phyloP scores from a whole-genome alignment of 2,888 invertebrate genomes.

The Steinernema hermaphroditum region DNA sequence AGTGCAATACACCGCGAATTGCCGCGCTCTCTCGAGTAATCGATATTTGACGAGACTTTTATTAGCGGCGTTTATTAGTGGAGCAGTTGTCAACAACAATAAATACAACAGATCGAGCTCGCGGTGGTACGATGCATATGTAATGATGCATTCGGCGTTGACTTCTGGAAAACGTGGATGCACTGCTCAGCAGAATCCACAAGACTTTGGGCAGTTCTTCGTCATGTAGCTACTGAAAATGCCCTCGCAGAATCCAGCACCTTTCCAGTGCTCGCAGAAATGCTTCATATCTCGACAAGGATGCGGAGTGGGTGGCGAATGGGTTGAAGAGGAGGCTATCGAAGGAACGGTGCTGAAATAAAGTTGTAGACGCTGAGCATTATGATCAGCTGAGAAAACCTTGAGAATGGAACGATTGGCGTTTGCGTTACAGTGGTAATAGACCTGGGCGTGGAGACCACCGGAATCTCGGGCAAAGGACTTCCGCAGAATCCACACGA shows the following conservation, averaged over 20 bases:
- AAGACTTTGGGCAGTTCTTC: constrained; percentile 60
- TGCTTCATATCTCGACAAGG: constrained; percentile 60
- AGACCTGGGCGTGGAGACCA: neutral
- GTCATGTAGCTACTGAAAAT: constrained; percentile 63
- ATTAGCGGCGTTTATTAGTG: constrained; percentile 26
- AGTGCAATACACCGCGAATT: neutral
- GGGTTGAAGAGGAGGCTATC: constrained; percentile 9
- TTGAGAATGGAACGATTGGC: constrained; percentile 26
- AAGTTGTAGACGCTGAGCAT: neutral
- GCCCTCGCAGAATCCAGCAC: constrained; percentile 64
- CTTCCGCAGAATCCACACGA: constrained; percentile 62
- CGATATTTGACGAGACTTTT: neutral
- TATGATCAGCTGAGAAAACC: neutral
- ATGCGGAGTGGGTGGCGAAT: constrained; percentile 39
- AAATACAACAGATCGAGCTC: constrained; percentile 17
- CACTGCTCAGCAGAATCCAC: constrained; percentile 54
- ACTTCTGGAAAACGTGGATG: neutral
- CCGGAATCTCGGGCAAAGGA: neutral
- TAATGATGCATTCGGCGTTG: neutral
- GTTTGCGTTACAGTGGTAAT: constrained; percentile 15
- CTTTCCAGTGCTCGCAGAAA: constrained; percentile 63
- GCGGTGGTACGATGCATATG: neutral
- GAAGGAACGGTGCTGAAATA: constrained; percentile 15
- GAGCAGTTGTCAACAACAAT: constrained; percentile 20
- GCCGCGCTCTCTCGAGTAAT: neutral